Percentiles rank a stretch among this genome's conserved stretches.
phyloP scores from a whole-genome alignment of 2,888 invertebrate species.

The Trachelus iudaicus region DNA sequence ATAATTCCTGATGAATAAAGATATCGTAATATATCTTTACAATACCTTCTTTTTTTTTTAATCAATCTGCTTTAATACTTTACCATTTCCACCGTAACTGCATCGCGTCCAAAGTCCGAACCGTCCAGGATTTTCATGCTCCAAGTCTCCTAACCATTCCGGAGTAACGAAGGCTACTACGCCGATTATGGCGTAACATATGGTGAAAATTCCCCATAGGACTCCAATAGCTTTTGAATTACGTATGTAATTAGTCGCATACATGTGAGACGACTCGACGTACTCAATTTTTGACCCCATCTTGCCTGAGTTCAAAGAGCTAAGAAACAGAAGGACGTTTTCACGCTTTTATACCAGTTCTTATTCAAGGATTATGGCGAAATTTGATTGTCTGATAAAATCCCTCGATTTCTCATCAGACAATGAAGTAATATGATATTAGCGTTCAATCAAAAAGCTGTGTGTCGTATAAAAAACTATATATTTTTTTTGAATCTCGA shows the following conservation, averaged over 20 bases:
- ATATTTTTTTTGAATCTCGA: neutral
- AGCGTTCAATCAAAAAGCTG: neutral
- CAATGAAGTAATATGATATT: neutral
- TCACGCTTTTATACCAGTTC: neutral
- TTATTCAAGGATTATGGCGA: neutral
- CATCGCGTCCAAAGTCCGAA: constrained; percentile 95
- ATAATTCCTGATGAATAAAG: neutral
- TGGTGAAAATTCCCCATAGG: constrained; percentile 97
- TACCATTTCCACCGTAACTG: constrained; percentile 67
- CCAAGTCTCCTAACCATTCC: constrained; percentile 88
- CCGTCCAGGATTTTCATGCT: constrained; percentile 88
- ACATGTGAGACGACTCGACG: constrained; percentile 90
- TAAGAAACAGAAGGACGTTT: neutral
- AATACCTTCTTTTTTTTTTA: neutral
- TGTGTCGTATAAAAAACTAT: neutral
- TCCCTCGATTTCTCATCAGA: neutral
- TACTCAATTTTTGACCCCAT: constrained; percentile 95
- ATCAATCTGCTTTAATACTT: constrained; percentile 10
- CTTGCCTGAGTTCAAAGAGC: constrained; percentile 37
- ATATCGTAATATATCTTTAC: neutral
- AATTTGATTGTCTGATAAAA: neutral
- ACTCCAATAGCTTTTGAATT: constrained; percentile 96
- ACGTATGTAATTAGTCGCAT: constrained; percentile 90
- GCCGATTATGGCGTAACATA: constrained; percentile 96
- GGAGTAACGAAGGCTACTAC: constrained; percentile 96